Evolutionary conservation across 2,888 invertebrate species (phyloP).

Genomic region (Polyploca ridens): DNA sequence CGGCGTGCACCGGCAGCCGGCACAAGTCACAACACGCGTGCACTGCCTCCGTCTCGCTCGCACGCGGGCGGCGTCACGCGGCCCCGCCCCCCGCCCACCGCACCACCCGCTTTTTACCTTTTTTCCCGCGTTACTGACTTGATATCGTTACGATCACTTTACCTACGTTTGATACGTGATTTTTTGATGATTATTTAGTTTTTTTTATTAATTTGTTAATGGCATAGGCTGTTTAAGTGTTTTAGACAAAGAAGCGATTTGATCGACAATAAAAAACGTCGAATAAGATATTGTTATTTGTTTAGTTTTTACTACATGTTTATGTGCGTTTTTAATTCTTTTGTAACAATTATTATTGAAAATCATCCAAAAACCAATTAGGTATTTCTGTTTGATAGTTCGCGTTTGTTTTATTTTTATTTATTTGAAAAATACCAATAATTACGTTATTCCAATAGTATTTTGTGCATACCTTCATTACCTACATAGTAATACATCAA

Average conservation of each 20-base stretch:
- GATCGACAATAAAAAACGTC: not conserved
- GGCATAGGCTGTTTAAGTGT: not conserved
- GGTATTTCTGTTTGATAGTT: too few species aligned
- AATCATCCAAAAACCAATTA: too few species aligned
- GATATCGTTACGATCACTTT: conserved; percentile 57
- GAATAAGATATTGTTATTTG: too few species aligned
- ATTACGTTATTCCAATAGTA: too few species aligned
- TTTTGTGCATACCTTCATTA: too few species aligned
- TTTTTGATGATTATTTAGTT: conserved; percentile 20
- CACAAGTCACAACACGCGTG: conserved; percentile 30
- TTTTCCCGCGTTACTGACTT: conserved; percentile 59
- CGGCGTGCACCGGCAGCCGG: conserved; percentile 21
- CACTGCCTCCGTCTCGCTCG: conserved; percentile 62
- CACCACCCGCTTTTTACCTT: conserved; percentile 69
- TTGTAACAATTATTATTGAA: too few species aligned
- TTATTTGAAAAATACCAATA: too few species aligned
- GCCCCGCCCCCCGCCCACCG: conserved; percentile 79
- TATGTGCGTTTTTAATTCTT: too few species aligned
- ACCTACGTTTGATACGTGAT: conserved; percentile 33
- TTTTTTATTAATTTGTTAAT: conserved; percentile 29
- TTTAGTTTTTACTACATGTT: not conserved
- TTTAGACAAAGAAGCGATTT: not conserved
- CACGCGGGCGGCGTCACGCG: conserved; percentile 57
- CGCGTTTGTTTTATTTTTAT: too few species aligned
- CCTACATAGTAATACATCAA: too few species aligned